These are phyloP conservation scores for Lasioglossum lativentre DNA, from an alignment of 2,888 invertebrate genomes.

Conservation along the genomic window DNA sequence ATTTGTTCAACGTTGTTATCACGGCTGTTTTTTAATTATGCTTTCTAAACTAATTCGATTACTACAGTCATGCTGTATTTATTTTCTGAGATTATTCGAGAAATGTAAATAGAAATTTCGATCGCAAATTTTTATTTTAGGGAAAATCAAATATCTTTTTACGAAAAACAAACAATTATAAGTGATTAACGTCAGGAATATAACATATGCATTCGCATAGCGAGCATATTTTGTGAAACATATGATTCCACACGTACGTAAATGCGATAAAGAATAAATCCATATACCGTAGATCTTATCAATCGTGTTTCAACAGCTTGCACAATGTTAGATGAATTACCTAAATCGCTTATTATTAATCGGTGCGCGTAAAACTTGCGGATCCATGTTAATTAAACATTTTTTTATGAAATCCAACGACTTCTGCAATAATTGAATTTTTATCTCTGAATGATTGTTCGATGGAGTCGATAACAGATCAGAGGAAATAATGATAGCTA, in stretches of 20 bases:
- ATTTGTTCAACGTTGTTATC: background rate
- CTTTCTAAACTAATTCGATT: background rate
- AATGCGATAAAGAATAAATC: constrained; percentile 15
- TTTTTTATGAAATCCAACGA: constrained; percentile 15
- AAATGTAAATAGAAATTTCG: background rate
- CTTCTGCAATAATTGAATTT: constrained; percentile 19
- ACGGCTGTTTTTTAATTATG: background rate
- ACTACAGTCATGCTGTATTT: background rate
- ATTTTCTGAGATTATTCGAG: too few relatives aligned
- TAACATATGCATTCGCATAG: background rate
- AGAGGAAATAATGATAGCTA: constrained; percentile 33
- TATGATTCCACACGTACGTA: background rate
- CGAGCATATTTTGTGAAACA: background rate
- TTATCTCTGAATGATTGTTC: constrained; percentile 33
- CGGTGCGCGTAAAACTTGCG: background rate
- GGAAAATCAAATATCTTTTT: too few relatives aligned
- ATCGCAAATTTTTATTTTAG: background rate
- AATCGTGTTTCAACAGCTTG: constrained; percentile 10
- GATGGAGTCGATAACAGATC: constrained; percentile 20
- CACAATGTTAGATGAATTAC: constrained; percentile 24
- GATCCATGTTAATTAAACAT: constrained; percentile 12
- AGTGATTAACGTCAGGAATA: too few relatives aligned
- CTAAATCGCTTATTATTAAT: constrained; percentile 16
- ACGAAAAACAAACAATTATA: background rate
- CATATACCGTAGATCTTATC: background rate